phyloP scores from a whole-genome alignment of 2,888 invertebrate genomes.

The Pediacus dermestoides region DNA sequence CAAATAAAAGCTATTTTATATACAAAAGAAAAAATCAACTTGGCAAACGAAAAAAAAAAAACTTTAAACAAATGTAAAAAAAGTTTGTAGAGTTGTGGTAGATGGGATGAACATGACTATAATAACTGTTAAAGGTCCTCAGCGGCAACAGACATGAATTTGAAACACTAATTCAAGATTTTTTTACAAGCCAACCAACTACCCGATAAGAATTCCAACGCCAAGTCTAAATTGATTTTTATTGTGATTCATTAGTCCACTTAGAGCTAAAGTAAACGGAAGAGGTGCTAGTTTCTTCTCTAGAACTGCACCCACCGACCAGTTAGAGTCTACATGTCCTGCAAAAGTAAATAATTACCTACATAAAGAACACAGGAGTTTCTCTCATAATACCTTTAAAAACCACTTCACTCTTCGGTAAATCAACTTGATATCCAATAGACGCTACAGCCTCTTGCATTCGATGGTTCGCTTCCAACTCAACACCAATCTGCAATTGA shows the following conservation, averaged over 20 bases:
- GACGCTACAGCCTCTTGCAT: conserved; percentile 89
- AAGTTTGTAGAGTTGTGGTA: no score
- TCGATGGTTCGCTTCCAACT: conserved; percentile 88
- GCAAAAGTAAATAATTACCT: conserved; percentile 27
- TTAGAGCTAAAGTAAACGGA: conserved; percentile 90
- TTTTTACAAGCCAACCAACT: conserved; percentile 40
- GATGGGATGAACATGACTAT: no score
- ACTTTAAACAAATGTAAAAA: no score
- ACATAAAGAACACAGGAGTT: conserved; percentile 2
- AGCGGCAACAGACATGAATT: neutral
- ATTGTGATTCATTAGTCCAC: conserved; percentile 87
- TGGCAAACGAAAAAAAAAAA: no score
- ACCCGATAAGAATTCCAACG: conserved; percentile 91
- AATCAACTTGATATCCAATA: conserved; percentile 90
- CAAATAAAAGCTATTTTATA: no score
- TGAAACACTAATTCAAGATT: conserved; percentile 20
- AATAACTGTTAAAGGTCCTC: neutral
- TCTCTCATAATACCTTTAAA: conserved; percentile 71
- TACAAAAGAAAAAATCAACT: no score
- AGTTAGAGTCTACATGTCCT: conserved; percentile 91
- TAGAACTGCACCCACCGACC: conserved; percentile 88
- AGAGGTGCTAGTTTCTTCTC: conserved; percentile 92
- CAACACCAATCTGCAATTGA: conserved; percentile 88
- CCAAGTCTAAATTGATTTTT: conserved; percentile 92
- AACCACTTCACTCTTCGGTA: conserved; percentile 90